These are phyloP conservation scores for Dusona sp. DNA, from an alignment of 2,888 invertebrate species.

Conservation along the genomic window DNA sequence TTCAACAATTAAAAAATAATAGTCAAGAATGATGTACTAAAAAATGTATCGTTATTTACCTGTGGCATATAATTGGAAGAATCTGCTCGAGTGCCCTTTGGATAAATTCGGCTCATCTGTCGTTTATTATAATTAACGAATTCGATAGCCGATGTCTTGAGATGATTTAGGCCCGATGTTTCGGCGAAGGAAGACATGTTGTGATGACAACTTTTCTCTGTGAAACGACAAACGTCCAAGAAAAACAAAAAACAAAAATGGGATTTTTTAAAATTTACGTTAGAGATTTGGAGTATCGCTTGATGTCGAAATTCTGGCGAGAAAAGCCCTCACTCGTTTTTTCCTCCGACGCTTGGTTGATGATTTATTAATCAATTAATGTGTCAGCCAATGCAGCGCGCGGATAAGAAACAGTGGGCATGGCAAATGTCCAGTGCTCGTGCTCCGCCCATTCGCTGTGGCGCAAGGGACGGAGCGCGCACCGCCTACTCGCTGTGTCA, in stretches of 20 bases:
- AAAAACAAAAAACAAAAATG: background rate
- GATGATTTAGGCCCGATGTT: slow-evolving; percentile 97
- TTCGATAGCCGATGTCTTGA: slow-evolving; percentile 98
- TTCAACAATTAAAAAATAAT: background rate
- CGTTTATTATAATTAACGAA: slow-evolving; percentile 99
- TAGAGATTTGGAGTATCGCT: background rate
- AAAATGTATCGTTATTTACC: slow-evolving; percentile 85
- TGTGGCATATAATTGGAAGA: slow-evolving; percentile 99
- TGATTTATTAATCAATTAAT: background rate
- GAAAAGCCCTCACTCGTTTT: background rate
- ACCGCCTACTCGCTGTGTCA: background rate
- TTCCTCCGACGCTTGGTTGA: background rate
- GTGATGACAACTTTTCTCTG: slow-evolving; percentile 97
- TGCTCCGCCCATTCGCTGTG: no score
- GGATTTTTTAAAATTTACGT: background rate
- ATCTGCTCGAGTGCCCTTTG: slow-evolving; percentile 99
- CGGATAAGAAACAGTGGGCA: background rate
- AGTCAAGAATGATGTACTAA: background rate
- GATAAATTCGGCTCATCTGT: slow-evolving; percentile 99
- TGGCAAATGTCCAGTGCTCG: background rate
- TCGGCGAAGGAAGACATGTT: slow-evolving; percentile 99
- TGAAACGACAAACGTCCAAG: slow-evolving; percentile 75
- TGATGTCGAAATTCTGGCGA: background rate
- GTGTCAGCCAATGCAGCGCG: background rate
- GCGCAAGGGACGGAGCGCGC: background rate